Evolutionary conservation across 1,140 invertebrate genomes (phyloP), one percentile per base, ranked within the genome.

Genomic region (Pseudomyrmex pallidus): DNA sequence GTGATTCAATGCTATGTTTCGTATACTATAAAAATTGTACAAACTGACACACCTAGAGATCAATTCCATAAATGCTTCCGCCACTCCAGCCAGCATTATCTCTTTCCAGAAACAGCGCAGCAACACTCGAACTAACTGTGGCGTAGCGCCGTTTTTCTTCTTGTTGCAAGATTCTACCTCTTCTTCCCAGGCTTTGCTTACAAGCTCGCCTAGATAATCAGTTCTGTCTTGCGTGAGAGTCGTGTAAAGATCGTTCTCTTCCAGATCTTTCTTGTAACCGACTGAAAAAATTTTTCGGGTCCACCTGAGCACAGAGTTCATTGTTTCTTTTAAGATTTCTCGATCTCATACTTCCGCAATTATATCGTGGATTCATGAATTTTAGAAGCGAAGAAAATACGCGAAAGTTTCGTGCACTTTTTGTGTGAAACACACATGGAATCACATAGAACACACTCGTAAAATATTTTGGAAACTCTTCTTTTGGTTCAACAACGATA

Each of bases 141-240:
- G 94, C 48, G 74, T 73, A n/a, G 50, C 17, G 54, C 68, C 84
- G 25, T 83, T 89, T 7, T 77, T 88, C 2, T 74, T 90, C 57
- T 74, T 62, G 22, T 82, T 66, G 15, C 80, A 84, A 73, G 66
- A 87, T 70, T 87, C 82, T 62, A 80, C 22, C 76, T 96, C 95
- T 50, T 88, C 84, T 13, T 95, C 92, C 96, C 95, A 96, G 22
- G 94, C 93, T 87, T 93, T 94, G 88, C 95, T 94, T 54, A 97
- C 91, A 61, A 93, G 91, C 86, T 96, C 94, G 17, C 96, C 96
- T 87, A 96, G 87, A 13, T 87, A 82, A 86, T 94, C 92, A 5
- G 96, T 96, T 50, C 91, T 92, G 87, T 96, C 95, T 88, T 96
- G 95, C 84, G 94, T 93, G 15, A 96, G 91, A n/a, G 96, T 95